phyloP scores from a whole-genome alignment of 2,113 vertebrate genomes.

The Progne subis region DNA sequence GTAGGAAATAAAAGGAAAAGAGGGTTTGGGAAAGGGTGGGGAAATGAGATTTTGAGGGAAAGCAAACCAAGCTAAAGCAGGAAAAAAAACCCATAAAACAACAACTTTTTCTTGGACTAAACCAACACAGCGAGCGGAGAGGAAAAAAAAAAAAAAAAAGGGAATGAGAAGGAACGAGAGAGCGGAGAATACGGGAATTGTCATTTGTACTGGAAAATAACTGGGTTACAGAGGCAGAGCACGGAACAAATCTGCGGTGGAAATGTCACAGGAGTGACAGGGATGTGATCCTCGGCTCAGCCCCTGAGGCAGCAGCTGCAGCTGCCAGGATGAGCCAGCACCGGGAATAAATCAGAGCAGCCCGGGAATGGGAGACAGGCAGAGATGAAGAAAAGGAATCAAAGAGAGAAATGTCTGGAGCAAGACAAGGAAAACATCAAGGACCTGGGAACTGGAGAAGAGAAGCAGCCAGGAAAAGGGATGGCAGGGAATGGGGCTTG shows the following conservation, averaged over 20 bases:
- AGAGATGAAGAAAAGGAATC: neutral
- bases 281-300: neutral
- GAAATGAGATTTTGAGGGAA: neutral
- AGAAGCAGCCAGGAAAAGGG: neutral
- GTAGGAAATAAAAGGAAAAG: neutral
- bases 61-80: neutral
- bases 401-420: neutral
- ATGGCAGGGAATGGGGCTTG: neutral
- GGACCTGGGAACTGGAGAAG: neutral
- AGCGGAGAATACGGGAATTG: neutral
- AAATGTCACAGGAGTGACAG: neutral
- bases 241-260: neutral
- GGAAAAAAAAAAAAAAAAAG: neutral
- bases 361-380: neutral
- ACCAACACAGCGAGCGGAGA: neutral
- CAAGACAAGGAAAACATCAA: neutral
- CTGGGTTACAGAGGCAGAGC: neutral
- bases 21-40: neutral
- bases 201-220: neutral
- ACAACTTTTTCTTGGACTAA: neutral
- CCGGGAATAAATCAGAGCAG: neutral
- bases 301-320: conserved; percentile 26
- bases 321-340: neutral
- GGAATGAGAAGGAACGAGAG: neutral
- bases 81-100: neutral